Evolutionary conservation across 2,113 vertebrate species (phyloP).

Genomic region (Onychorhynchus coronatus): DNA sequence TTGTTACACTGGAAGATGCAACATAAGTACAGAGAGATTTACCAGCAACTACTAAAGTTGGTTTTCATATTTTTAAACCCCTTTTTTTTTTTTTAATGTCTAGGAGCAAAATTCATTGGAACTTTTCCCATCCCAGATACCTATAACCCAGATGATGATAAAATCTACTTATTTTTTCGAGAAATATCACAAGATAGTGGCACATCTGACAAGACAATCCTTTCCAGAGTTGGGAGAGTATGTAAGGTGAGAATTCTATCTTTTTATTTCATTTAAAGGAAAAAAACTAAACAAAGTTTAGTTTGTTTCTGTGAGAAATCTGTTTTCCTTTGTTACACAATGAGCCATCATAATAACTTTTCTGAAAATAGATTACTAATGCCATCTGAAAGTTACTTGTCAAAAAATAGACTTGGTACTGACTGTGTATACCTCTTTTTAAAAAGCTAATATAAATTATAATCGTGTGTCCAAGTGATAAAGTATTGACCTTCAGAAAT

Average conservation of each 20-base stretch:
- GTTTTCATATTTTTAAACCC: not conserved
- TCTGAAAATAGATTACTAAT: not conserved
- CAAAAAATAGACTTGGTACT: not conserved
- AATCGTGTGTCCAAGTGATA: not conserved
- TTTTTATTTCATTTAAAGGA: not conserved
- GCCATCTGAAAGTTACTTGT: not conserved
- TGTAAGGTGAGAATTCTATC: slow-evolving; percentile 84
- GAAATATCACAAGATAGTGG: slow-evolving; percentile 90
- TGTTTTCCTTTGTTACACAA: not conserved
- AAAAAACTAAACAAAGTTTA: not conserved
- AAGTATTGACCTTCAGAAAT: not conserved
- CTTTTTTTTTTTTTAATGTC: not conserved
- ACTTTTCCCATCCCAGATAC: slow-evolving; percentile 92
- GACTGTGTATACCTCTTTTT: not conserved
- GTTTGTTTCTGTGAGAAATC: not conserved
- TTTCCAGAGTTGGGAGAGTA: slow-evolving; percentile 93
- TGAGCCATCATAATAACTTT: not conserved
- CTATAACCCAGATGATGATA: slow-evolving; percentile 95
- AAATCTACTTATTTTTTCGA: slow-evolving; percentile 98
- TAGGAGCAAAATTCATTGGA: slow-evolving; percentile 94
- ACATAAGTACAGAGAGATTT: not conserved
- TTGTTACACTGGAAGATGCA: not conserved
- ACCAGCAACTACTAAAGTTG: not conserved
- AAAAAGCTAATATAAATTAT: not conserved
- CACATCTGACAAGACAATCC: slow-evolving; percentile 86